Evolutionary conservation across 1,140 invertebrate species (phyloP), one percentile per base, ranked within the genome.

Genomic region (Phthorimaea operculella): DNA sequence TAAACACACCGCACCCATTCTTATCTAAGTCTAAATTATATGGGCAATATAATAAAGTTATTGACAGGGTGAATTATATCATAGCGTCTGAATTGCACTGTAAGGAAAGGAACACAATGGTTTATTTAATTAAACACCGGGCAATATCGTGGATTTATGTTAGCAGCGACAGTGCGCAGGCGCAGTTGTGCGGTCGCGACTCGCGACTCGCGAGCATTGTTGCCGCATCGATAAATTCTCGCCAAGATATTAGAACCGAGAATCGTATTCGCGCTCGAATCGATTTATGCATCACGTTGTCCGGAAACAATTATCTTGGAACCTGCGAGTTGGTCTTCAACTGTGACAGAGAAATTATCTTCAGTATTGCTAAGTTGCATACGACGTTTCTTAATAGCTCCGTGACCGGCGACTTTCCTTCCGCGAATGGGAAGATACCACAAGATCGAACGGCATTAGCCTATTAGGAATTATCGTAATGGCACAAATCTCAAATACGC

Each of bases 241-340:
- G 9, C 49, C 52, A 36, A 36, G 56, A 52, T 64, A 68, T 67
- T 64, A 60, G 60, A 61, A 64, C 52, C 57, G 56, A 63, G 62
- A 59, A 57, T 57, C 44, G 50, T 42, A 60, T 60, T 63, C 62
- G 54, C 57, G 60, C 57, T 59, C 55, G 33, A 65, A 66, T 66
- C 67, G 63, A 72, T 72, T 72, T 70, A 68, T 70, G 59, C 58
- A 52, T 63, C 56, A 58, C 55, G 63, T 70, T 70, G 58, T 55
- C 63, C 61, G 70, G 70, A 66, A 72, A 72, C 60, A 63, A 66
- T 70, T 67, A 64, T 63, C 49, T 14, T 39, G 16, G 44, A 51
- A 56, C 34, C 21, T 54, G 44, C 33, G 16, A 54, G 50, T 49
- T 52, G 57, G 58, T 64, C 63, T 58, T 63, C 61, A 60, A 52